Conservation (phyloP, 1,140 invertebrate genomes). For the Galleria mellonella region DNA sequence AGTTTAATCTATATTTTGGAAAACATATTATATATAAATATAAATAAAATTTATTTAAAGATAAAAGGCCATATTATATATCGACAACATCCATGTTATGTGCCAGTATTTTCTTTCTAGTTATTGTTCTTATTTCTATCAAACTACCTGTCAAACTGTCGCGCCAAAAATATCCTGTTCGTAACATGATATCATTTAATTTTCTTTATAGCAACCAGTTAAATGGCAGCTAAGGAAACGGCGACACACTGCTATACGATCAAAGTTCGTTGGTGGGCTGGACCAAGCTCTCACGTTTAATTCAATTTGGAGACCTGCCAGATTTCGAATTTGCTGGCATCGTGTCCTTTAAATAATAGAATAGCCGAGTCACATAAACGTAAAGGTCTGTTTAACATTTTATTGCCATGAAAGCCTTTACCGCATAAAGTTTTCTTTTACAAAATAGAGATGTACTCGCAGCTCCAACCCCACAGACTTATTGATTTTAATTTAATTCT, state of each 20-base stretch:
- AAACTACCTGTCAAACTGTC: too few relatives aligned
- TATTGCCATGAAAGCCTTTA: conserved; percentile 20
- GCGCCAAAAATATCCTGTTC: too few relatives aligned
- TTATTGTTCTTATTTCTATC: too few relatives aligned
- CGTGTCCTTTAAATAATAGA: conserved; percentile 58
- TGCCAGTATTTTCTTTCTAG: too few relatives aligned
- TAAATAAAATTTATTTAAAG: too few relatives aligned
- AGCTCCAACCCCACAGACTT: too few relatives aligned
- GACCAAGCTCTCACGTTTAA: conserved; percentile 42
- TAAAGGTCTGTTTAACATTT: conserved; percentile 32
- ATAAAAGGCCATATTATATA: too few relatives aligned
- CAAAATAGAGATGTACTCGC: too few relatives aligned
- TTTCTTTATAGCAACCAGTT: conserved; percentile 1
- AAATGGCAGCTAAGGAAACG: conserved; percentile 9
- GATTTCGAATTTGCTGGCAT: conserved; percentile 52
- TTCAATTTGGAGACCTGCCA: conserved; percentile 58
- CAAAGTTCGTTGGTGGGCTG: conserved; percentile 30
- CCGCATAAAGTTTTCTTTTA: conserved; percentile 6
- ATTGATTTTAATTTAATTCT: too few relatives aligned
- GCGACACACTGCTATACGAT: conserved; percentile 28
- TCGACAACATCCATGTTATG: too few relatives aligned
- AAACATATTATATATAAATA: too few relatives aligned
- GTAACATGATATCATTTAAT: background rate
- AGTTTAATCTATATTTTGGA: too few relatives aligned
- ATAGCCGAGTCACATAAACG: conserved; percentile 38